Evolutionary conservation across 2,797 vertebrate species (phyloP).

Genomic region (Sibirionetta formosa): DNA sequence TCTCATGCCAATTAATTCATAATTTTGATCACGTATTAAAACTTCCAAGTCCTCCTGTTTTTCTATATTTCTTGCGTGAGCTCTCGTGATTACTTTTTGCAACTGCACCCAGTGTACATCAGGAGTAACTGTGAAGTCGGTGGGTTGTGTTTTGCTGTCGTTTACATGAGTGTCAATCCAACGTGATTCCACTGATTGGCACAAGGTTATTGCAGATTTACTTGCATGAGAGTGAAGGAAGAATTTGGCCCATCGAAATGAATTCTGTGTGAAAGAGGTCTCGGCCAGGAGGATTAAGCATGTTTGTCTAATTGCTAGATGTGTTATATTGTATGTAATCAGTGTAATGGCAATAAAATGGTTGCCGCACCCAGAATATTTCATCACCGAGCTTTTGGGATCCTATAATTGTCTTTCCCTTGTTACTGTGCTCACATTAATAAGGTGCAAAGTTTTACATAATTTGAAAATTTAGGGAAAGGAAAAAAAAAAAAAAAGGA

Average conservation of each 20-base stretch:
- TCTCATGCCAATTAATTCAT: slow-evolving; percentile 53
- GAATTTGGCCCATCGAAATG: slow-evolving; percentile 25
- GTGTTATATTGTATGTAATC: slow-evolving; percentile 32
- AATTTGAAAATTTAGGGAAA: neutral
- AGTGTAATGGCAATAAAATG: slow-evolving; percentile 41
- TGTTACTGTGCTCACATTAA: slow-evolving; percentile 27
- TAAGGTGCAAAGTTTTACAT: neutral
- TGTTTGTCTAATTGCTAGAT: slow-evolving; percentile 64
- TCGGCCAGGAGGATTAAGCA: slow-evolving; percentile 38
- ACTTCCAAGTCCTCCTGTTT: slow-evolving; percentile 65
- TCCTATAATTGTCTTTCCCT: slow-evolving; percentile 22
- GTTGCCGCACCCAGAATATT: slow-evolving; percentile 15
- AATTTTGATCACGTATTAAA: slow-evolving; percentile 57
- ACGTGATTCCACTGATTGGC: neutral
- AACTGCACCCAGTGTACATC: slow-evolving; percentile 21
- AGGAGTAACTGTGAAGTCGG: slow-evolving; percentile 26
- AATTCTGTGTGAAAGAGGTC: slow-evolving; percentile 57
- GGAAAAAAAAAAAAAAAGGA: neutral
- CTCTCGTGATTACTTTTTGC: slow-evolving; percentile 31
- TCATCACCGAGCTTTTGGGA: slow-evolving; percentile 20
- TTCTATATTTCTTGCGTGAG: slow-evolving; percentile 52
- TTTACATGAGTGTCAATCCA: slow-evolving; percentile 18
- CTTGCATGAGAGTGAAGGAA: neutral
- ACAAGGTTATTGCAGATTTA: slow-evolving; percentile 25
- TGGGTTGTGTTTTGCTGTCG: neutral